These are phyloP conservation scores for Chrysolina haemoptera DNA, from an alignment of 2,888 invertebrate species.

Conservation along the genomic window DNA sequence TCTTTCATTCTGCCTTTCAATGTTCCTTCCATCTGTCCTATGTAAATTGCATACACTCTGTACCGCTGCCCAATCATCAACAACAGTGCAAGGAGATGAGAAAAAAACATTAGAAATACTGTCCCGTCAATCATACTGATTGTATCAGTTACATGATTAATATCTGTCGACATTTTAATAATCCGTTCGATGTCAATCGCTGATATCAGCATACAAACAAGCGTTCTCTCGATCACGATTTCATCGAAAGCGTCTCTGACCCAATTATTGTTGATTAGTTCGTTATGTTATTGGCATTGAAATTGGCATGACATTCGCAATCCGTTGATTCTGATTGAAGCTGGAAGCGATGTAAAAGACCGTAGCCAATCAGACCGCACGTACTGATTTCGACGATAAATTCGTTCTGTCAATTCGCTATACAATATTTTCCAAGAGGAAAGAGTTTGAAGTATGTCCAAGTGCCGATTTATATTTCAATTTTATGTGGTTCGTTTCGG, in stretches of 20 bases:
- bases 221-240: conserved; percentile 1
- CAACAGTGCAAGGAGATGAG: not conserved
- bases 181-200: not conserved
- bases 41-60: too few relatives aligned
- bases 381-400: conserved; percentile 5
- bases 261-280: conserved; percentile 17
- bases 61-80: too few relatives aligned
- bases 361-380: conserved; percentile 16
- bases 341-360: conserved; percentile 9
- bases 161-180: not conserved
- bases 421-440: too few relatives aligned
- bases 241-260: not conserved
- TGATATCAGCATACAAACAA: not conserved
- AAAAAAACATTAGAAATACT: not conserved
- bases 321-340: conserved; percentile 16
- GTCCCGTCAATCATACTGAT: not conserved
- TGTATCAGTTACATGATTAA: not conserved
- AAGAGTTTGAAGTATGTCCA: too few relatives aligned
- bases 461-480: too few relatives aligned
- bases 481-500: too few relatives aligned
- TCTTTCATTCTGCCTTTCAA: too few relatives aligned
- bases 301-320: conserved; percentile 18
- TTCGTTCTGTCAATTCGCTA: not conserved
- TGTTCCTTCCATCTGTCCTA: too few relatives aligned
- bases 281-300: conserved; percentile 1